These are phyloP conservation scores for Osmerus eperlanus DNA, from an alignment of 2,113 vertebrate species.

Conservation along the genomic window DNA sequence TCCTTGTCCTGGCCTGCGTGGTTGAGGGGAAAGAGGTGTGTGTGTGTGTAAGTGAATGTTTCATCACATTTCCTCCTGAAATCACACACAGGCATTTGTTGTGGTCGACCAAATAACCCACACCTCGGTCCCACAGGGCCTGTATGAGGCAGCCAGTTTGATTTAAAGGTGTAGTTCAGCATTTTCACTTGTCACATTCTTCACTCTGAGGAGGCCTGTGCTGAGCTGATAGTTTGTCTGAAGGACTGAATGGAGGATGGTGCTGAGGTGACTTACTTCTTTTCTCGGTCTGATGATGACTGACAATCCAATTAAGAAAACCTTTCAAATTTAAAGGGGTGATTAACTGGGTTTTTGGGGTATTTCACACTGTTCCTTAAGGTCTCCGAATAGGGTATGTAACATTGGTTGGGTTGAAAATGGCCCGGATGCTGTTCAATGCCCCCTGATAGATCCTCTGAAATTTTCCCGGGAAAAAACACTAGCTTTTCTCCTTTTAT, in stretches of 20 bases:
- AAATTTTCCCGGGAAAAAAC: too few relatives aligned
- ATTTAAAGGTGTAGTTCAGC: background rate
- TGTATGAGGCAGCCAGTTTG: constrained; percentile 16
- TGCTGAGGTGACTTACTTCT: background rate
- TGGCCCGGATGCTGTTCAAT: too few relatives aligned
- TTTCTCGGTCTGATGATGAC: background rate
- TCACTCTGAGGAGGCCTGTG: background rate
- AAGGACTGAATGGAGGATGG: background rate
- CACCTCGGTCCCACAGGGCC: background rate
- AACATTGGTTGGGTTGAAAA: too few relatives aligned
- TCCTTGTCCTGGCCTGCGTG: constrained; percentile 45
- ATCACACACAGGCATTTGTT: constrained; percentile 32
- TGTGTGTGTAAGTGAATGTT: constrained; percentile 29
- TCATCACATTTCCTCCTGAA: constrained; percentile 42
- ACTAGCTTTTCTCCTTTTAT: too few relatives aligned
- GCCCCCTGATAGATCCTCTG: too few relatives aligned
- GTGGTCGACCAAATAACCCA: constrained; percentile 30
- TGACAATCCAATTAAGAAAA: background rate
- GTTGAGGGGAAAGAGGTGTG: constrained; percentile 24
- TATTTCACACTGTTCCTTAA: too few relatives aligned
- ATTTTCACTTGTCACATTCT: constrained; percentile 4
- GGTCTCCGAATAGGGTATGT: too few relatives aligned
- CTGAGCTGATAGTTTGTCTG: background rate
- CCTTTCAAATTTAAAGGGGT: background rate
- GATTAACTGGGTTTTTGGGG: too few relatives aligned